Percentiles rank a stretch among this genome's conserved stretches.
Evolutionary conservation across 1,140 invertebrate species (phyloP).

Genomic region (Periplaneta americana): DNA sequence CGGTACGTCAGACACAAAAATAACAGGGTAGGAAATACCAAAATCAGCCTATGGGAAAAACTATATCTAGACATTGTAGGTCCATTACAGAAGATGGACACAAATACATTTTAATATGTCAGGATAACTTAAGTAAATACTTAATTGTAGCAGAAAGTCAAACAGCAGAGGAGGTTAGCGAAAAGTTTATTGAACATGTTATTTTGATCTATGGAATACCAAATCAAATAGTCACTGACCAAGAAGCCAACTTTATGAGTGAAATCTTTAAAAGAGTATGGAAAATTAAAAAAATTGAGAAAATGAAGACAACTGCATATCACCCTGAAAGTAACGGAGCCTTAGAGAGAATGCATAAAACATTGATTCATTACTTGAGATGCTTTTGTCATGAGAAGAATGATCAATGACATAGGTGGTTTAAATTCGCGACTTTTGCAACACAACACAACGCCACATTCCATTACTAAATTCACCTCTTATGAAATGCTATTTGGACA

Average conservation of each 20-base stretch:
- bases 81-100: slow-evolving; percentile 19
- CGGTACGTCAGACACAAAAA: too few relatives aligned
- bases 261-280: slow-evolving; percentile 26
- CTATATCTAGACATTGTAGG: slow-evolving; percentile 27
- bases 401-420: slow-evolving; percentile 30
- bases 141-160: slow-evolving; percentile 21
- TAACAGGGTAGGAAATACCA: too few relatives aligned
- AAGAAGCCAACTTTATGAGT: slow-evolving; percentile 27
- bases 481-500: slow-evolving; percentile 30
- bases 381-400: slow-evolving; percentile 24
- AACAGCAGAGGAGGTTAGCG: slow-evolving; percentile 26
- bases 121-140: slow-evolving; percentile 31
- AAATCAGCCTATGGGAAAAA: slow-evolving; percentile 20
- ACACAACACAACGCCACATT: slow-evolving; percentile 31
- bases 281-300: slow-evolving; percentile 26
- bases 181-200: slow-evolving; percentile 25
- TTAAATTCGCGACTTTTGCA: slow-evolving; percentile 27
- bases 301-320: slow-evolving; percentile 26
- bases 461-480: slow-evolving; percentile 27
- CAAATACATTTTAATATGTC: slow-evolving; percentile 30
- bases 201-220: slow-evolving; percentile 30
- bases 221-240: slow-evolving; percentile 29
- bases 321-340: slow-evolving; percentile 27
- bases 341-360: slow-evolving; percentile 25
- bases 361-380: slow-evolving; percentile 25